Percentiles rank a stretch among this genome's conserved stretches.
Evolutionary conservation across 2,797 vertebrate genomes (phyloP).

Genomic region (Micrastur ruficollis): DNA sequence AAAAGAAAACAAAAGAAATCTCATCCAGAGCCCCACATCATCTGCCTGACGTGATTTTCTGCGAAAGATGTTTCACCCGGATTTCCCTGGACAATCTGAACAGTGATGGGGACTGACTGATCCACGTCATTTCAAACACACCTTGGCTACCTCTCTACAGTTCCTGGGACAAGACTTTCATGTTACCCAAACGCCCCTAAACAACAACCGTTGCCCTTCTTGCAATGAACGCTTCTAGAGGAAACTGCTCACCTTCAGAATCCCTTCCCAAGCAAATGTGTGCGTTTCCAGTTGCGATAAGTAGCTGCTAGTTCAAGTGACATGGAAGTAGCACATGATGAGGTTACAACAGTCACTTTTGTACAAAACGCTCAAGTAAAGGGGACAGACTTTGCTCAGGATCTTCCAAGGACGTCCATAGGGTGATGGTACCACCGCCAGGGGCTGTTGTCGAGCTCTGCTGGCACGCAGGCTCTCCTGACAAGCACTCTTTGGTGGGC

Average conservation of each 20-base stretch:
- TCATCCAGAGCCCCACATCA: neutral
- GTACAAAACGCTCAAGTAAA: neutral
- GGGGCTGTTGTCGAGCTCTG: neutral
- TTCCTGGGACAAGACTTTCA: neutral
- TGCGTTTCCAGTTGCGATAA: neutral
- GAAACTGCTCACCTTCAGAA: neutral
- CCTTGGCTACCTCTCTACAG: neutral
- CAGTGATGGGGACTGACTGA: neutral
- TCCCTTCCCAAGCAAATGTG: neutral
- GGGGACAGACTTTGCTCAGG: neutral
- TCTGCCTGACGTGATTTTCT: neutral
- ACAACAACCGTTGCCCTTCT: neutral
- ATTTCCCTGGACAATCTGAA: neutral
- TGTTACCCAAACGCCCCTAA: neutral
- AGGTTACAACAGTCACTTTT: neutral
- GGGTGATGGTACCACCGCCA: neutral
- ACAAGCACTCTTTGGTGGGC: neutral
- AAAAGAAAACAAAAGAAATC: neutral
- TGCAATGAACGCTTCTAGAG: neutral
- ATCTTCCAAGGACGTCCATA: neutral
- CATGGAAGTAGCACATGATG: neutral
- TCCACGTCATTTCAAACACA: neutral
- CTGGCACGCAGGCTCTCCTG: neutral
- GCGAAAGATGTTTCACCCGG: neutral
- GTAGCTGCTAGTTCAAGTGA: neutral